Evolutionary conservation across 2,797 vertebrate genomes (phyloP), one percentile per base, ranked within the genome.

Genomic region (Pygocentrus nattereri): DNA sequence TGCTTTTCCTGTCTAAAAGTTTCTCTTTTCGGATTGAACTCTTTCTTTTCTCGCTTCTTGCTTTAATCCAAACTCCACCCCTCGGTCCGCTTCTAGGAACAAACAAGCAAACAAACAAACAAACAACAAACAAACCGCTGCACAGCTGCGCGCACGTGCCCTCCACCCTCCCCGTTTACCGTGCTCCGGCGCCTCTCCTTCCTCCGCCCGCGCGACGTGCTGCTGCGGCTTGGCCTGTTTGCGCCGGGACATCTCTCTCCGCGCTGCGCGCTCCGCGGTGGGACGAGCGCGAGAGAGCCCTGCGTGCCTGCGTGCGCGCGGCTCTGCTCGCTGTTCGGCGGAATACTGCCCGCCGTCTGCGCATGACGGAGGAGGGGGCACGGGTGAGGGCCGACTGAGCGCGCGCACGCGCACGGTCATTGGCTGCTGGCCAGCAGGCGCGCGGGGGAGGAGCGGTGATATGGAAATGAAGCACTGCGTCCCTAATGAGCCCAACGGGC

Each of bases 381-480:
- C 21, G 34, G 64, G 19, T 5, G 5, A 64, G 61, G 18, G 61
- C 23, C 58, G 58, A 10, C 58, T 59, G 58, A 23, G 10, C 58
- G 56, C 58, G 80, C 83, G 82, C 88, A 94, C 93, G 89, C 92
- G 91, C 88, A 88, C 93, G 92, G 92, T 91, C 96, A 95, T 97
- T 97, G 97, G 97, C 95, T 94, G 90, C 86, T 75, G 90, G 95
- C 97, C 97, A 97, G 93, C 85, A 93, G 93, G 88, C 94, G 93
- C 94, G 85, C 92, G 90, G 93, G n/a, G 93, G 92, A 38, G 62
- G 62, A 65, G 62, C 15, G 62, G 18, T 38, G 94, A 94, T 95
- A 96, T 96, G 96, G 93, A 96, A 96, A 97, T 96, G 95, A 97
- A 93, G 94, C 93, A 93, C 87, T 89, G 88, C 92, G 93, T 93